These are phyloP conservation scores for Scaptomyza polygonia DNA, from an alignment of 2,888 invertebrate species.

Conservation along the genomic window DNA sequence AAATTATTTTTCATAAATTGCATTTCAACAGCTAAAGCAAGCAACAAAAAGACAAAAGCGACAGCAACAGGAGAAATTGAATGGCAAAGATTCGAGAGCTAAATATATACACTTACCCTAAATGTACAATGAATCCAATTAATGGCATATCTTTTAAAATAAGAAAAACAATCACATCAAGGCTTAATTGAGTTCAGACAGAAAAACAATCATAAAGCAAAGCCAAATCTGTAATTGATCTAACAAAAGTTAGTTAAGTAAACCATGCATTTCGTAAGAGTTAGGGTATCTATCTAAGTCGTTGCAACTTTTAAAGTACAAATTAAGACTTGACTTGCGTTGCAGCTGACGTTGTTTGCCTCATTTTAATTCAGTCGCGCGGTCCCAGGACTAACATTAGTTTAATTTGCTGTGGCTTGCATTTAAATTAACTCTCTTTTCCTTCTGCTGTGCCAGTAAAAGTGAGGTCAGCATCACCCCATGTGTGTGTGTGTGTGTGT, in stretches of 20 bases:
- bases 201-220: neutral
- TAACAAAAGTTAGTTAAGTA: neutral
- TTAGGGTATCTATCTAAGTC: constrained; percentile 2
- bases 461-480: constrained; percentile 31
- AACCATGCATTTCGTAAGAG: neutral
- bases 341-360: constrained; percentile 17
- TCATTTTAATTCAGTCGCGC: constrained; percentile 49
- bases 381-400: constrained; percentile 60
- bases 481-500: neutral
- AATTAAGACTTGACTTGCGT: constrained; percentile 12
- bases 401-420: constrained; percentile 73
- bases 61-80: constrained; percentile 4
- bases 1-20: constrained; percentile 81
- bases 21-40: constrained; percentile 61
- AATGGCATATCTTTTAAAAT: neutral
- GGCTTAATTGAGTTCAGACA: neutral
- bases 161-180: constrained; percentile 2
- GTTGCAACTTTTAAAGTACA: constrained; percentile 27
- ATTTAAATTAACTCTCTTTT: constrained; percentile 57
- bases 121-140: neutral
- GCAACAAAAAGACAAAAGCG: constrained; percentile 16
- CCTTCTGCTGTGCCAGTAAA: constrained; percentile 8
- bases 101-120: constrained; percentile 17
- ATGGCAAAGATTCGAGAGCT: constrained; percentile 9
- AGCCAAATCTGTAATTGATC: too few species aligned